Evolutionary conservation across 2,113 vertebrate species (phyloP), one percentile per base, ranked within the genome.

Genomic region (Recurvirostra avosetta): DNA sequence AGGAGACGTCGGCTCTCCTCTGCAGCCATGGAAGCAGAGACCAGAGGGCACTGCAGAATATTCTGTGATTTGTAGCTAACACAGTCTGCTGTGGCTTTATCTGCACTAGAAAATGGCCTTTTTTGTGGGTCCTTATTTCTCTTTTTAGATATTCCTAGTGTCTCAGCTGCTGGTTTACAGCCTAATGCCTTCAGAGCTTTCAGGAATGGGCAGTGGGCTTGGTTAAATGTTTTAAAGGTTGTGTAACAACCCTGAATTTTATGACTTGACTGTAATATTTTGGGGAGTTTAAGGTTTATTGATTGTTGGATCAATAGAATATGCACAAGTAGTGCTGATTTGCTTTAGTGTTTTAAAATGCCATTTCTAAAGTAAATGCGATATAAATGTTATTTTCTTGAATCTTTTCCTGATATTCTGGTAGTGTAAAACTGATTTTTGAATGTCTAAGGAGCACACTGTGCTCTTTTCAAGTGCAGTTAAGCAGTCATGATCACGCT

Each of bases 11-110:
- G 38, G 77, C 85, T 38, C 43, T 23, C 68, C 81, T 61, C 66
- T n/a, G 41, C 82, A 61, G 38, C 29, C 3, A 0, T 0, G 0
- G 27, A 38, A 81, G 56, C 58, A 13, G 19, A 17, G 45, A 32
- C 25, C 2, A 1, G 43, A 61, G 76, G n/a, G 59, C 11, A 4
- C 41, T 38, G 66, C 20, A 23, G 34, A 90, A 23, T n/a, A 13
- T 6, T 38, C 36, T 2, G 3, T 52, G 59, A 27, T 36, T 30
- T 67, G 65, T 7, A n/a, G 63, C 68, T 65, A 55, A 15, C 0
- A 0, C 8, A 3, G 29, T 18, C 50, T 61, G 30, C 56, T 2
- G 5, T 36, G 62, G 4, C 79, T 68, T 52, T 23, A n/a, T 21
- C 38, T n/a, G 7, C 22, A 0, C 11, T 19, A 36, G 29, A 59